Conservation (phyloP, 2,113 vertebrate genomes). For the Anoplopoma fimbria region DNA sequence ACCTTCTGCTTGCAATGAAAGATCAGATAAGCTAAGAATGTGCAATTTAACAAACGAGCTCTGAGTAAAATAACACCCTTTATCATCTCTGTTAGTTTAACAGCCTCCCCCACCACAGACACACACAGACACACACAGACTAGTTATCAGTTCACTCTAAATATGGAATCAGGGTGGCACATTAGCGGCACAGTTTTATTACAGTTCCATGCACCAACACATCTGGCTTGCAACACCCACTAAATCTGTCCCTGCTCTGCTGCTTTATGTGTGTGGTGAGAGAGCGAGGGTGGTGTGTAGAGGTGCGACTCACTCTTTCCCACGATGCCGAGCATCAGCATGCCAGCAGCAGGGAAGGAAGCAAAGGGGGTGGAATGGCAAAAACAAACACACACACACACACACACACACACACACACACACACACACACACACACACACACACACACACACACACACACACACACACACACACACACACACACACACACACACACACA, state of each 20-base stretch:
- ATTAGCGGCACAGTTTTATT: conserved; percentile 39
- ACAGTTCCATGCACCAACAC: conserved; percentile 37
- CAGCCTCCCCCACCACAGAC: conserved; percentile 6
- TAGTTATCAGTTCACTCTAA: conserved; percentile 45
- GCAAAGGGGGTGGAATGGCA: conserved; percentile 59
- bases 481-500: conserved; percentile 35
- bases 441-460: conserved; percentile 35
- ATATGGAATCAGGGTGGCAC: conserved; percentile 47
- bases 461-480: conserved; percentile 34
- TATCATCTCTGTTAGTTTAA: neutral
- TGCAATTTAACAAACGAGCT: conserved; percentile 3
- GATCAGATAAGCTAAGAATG: conserved; percentile 3
- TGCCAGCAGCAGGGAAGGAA: conserved; percentile 78
- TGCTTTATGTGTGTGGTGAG: conserved; percentile 62
- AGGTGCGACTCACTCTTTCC: conserved; percentile 79
- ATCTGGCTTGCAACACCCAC: conserved; percentile 55
- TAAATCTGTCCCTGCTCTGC: conserved; percentile 62
- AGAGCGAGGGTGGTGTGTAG: conserved; percentile 61
- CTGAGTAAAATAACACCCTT: neutral
- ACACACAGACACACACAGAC: conserved; percentile 17
- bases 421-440: conserved; percentile 29
- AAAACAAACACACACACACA: conserved; percentile 28
- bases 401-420: conserved; percentile 37
- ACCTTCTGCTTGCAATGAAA: neutral
- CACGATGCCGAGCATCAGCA: conserved; percentile 79